A percentile compares a stretch with the other conserved stretches of the same genome.
Evolutionary conservation across 2,888 invertebrate species (phyloP).

Genomic region (Aphrophora alni): DNA sequence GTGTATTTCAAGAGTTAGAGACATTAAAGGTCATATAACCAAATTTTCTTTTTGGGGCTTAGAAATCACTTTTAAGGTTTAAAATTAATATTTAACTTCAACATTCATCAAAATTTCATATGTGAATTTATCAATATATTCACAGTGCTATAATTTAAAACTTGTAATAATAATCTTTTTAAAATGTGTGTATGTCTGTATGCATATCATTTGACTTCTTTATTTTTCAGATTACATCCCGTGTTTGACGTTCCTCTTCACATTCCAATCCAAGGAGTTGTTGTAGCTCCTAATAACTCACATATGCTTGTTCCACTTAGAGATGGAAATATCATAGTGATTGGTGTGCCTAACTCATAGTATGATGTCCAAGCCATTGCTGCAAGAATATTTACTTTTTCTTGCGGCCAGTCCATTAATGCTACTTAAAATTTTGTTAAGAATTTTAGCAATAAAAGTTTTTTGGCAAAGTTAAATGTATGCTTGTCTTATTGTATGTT

Average conservation of each 20-base stretch:
- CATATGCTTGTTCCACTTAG: conserved; percentile 65
- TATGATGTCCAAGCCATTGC: background rate
- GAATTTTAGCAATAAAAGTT: conserved; percentile 19
- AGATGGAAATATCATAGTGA: conserved; percentile 63
- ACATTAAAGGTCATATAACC: too few relatives aligned
- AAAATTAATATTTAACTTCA: too few relatives aligned
- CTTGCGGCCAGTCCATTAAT: background rate
- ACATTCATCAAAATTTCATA: too few relatives aligned
- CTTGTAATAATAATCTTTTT: too few relatives aligned
- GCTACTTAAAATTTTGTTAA: background rate
- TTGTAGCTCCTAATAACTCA: conserved; percentile 62
- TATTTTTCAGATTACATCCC: conserved; percentile 58
- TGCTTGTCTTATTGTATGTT: conserved; percentile 6
- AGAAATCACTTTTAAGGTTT: too few relatives aligned
- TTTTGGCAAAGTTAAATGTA: background rate
- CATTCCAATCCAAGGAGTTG: conserved; percentile 61
- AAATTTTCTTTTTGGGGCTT: too few relatives aligned
- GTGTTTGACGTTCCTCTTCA: conserved; percentile 62
- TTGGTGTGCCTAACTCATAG: conserved; percentile 56
- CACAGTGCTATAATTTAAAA: too few relatives aligned
- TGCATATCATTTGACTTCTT: too few relatives aligned
- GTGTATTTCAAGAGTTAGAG: too few relatives aligned
- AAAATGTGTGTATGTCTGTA: too few relatives aligned
- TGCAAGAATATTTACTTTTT: background rate
- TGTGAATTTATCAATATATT: too few relatives aligned